Conservation (phyloP, 1,140 invertebrate species). For the Drosophila bocqueti region DNA sequence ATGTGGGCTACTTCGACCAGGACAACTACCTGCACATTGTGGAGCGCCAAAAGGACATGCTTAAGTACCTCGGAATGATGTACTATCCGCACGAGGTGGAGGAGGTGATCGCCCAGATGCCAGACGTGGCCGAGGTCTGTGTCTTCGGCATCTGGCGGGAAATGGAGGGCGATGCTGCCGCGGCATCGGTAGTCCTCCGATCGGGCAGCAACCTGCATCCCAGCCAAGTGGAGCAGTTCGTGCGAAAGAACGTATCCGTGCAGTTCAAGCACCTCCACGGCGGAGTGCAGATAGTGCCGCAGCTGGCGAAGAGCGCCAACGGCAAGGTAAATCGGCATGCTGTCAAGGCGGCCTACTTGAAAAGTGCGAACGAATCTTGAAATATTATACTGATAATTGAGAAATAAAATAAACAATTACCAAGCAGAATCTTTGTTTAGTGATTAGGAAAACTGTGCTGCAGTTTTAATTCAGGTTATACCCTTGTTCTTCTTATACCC, state of each 20-base stretch:
- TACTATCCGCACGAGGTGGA: constrained; percentile 84
- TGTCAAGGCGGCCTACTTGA: constrained; percentile 55
- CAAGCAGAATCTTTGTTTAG: background rate
- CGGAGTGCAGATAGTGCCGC: constrained; percentile 33
- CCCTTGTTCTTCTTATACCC: background rate
- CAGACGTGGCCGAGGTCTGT: constrained; percentile 74
- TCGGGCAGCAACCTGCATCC: constrained; percentile 28
- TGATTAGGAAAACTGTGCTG: background rate
- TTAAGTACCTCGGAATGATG: constrained; percentile 84
- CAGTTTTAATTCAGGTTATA: background rate
- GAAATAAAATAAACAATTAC: constrained; percentile 2
- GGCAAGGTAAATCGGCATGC: constrained; percentile 59
- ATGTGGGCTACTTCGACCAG: constrained; percentile 88
- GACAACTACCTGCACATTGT: constrained; percentile 87
- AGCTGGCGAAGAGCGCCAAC: constrained; percentile 51
- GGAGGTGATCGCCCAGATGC: constrained; percentile 69
- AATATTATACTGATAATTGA: constrained; percentile 2
- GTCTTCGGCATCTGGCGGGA: constrained; percentile 82
- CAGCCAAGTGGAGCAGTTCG: constrained; percentile 44
- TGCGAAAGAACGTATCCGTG: constrained; percentile 38
- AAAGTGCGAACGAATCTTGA: background rate
- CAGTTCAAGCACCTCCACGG: constrained; percentile 48
- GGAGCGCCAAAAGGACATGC: constrained; percentile 88
- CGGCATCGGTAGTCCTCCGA: constrained; percentile 71
- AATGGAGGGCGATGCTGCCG: constrained; percentile 75